Evolutionary conservation across 2,797 vertebrate genomes (phyloP).

Genomic region (Pyrocephalus nanus): DNA sequence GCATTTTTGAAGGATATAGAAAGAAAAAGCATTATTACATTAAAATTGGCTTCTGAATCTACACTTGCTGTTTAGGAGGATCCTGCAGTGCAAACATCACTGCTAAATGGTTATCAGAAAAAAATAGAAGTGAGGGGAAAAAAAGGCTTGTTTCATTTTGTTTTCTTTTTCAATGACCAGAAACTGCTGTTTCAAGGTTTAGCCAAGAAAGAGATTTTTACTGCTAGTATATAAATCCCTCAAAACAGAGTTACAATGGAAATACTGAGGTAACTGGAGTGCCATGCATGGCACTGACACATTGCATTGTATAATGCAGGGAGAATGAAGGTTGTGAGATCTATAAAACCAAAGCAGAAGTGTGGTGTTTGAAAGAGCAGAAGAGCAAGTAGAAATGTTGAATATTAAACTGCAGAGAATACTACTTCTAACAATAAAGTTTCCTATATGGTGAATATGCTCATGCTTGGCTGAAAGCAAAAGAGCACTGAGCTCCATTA

Average conservation of each 20-base stretch:
- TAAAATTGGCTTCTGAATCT: neutral
- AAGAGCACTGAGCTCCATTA: constrained; percentile 14
- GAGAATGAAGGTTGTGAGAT: constrained; percentile 46
- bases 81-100: neutral
- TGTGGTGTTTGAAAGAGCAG: constrained; percentile 4
- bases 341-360: constrained; percentile 43
- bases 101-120: constrained; percentile 2
- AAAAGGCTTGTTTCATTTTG: constrained; percentile 24
- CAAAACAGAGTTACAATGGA: constrained; percentile 60
- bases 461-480: neutral
- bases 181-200: constrained; percentile 42
- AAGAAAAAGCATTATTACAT: neutral
- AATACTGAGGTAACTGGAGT: constrained; percentile 53
- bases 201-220: constrained; percentile 53
- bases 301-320: constrained; percentile 37
- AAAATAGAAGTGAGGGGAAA: neutral
- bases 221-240: constrained; percentile 45
- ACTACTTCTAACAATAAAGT: constrained; percentile 15
- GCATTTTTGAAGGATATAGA: constrained; percentile 9
- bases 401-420: constrained; percentile 33
- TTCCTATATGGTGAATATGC: neutral
- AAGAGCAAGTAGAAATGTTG: constrained; percentile 30
- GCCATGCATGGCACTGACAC: constrained; percentile 36
- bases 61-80: neutral
- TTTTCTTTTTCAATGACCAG: constrained; percentile 47